Percentiles rank a stretch among this genome's conserved stretches.
Conservation (phyloP, 1,140 invertebrate species). For the Conus betulinus region DNA sequence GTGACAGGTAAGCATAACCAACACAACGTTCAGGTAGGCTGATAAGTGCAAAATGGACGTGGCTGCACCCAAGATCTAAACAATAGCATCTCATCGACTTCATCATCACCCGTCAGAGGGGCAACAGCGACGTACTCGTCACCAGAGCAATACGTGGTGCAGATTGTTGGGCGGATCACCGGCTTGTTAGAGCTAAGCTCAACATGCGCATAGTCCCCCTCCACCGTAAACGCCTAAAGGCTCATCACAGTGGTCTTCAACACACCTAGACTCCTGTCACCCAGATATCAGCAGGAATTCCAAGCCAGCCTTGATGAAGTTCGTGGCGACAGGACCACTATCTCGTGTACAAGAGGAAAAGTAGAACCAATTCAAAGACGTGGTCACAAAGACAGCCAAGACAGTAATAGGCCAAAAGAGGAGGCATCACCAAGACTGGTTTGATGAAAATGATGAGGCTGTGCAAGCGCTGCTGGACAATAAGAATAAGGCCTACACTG, state of each 20-base stretch:
- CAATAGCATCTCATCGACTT: conserved; percentile 41
- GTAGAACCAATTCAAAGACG: no score
- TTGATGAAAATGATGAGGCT: no score
- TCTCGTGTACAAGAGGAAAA: no score
- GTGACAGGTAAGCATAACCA: no score
- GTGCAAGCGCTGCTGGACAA: no score
- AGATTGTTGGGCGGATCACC: conserved; percentile 29
- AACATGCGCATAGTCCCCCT: not conserved
- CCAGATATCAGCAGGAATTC: not conserved
- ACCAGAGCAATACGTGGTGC: conserved; percentile 34
- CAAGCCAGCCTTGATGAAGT: not conserved
- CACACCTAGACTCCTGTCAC: not conserved
- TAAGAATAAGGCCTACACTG: no score
- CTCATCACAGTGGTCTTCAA: not conserved
- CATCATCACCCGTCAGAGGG: not conserved
- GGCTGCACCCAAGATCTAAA: not conserved
- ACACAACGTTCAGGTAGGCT: no score
- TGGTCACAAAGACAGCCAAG: no score
- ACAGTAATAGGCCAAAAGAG: no score
- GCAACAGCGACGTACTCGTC: conserved; percentile 27
- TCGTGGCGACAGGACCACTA: no score
- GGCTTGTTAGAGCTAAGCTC: conserved; percentile 31
- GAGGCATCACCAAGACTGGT: no score
- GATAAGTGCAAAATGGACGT: no score
- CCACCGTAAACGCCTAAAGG: not conserved